Evolutionary conservation across 1,140 invertebrate species (phyloP).

Genomic region (Drosophila asahinai): DNA sequence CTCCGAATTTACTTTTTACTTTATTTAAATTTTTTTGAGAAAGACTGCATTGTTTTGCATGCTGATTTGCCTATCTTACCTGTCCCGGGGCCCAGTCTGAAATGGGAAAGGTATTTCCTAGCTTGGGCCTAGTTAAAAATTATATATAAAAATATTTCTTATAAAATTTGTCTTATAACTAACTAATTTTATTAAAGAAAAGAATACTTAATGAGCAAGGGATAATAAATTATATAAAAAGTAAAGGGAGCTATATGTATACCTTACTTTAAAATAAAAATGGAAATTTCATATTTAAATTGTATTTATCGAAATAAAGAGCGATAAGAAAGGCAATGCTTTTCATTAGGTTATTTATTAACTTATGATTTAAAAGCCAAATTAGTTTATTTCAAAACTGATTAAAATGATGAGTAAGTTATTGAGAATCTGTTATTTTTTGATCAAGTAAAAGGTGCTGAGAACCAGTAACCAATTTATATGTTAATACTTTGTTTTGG

Average conservation of each 20-base stretch:
- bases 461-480: slow-evolving; percentile 3
- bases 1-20: slow-evolving; percentile 16
- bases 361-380: too few relatives aligned
- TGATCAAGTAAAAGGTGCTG: neutral
- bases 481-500: slow-evolving; percentile 8
- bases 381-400: neutral
- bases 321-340: too few relatives aligned
- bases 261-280: too few relatives aligned
- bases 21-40: slow-evolving; percentile 13
- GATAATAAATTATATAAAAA: too few relatives aligned
- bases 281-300: too few relatives aligned
- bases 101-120: neutral
- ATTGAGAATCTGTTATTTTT: neutral
- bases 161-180: neutral
- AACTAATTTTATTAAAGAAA: too few relatives aligned
- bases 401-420: neutral
- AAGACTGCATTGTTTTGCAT: slow-evolving; percentile 53
- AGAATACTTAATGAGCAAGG: too few relatives aligned
- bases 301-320: too few relatives aligned
- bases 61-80: slow-evolving; percentile 48
- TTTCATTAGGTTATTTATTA: too few relatives aligned
- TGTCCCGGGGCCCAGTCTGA: slow-evolving; percentile 13
- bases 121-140: neutral
- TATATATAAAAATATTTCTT: neutral
- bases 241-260: too few relatives aligned